Percentiles rank a stretch among this genome's conserved stretches.
Conservation (phyloP, 2,888 invertebrate genomes). For the Mythimna vitellina region DNA sequence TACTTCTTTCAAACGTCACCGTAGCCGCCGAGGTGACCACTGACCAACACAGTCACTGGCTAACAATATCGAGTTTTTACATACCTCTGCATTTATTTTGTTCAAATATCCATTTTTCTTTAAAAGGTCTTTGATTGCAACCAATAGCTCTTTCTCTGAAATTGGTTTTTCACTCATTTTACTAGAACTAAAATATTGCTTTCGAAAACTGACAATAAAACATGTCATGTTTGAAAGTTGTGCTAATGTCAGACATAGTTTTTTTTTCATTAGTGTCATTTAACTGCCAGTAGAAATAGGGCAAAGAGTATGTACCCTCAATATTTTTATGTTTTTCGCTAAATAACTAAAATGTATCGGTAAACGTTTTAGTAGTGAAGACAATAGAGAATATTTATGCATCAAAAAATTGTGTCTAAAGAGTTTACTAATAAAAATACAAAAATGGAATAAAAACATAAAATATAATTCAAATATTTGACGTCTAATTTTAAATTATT, state of each 20-base stretch:
- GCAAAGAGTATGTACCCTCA: neutral
- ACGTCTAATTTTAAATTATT: too few relatives aligned
- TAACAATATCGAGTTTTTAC: neutral
- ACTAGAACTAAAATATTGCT: neutral
- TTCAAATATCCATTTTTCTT: slow-evolving; percentile 83
- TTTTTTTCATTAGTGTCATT: neutral
- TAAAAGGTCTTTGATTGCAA: slow-evolving; percentile 83
- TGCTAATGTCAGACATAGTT: neutral
- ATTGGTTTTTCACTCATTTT: slow-evolving; percentile 79
- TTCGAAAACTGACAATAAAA: slow-evolving; percentile 5
- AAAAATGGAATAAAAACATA: too few relatives aligned
- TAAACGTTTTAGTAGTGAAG: too few relatives aligned
- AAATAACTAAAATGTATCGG: too few relatives aligned
- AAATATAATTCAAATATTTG: too few relatives aligned
- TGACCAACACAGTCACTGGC: neutral
- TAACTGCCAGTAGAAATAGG: neutral
- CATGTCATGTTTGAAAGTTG: slow-evolving; percentile 11
- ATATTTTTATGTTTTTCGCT: too few relatives aligned
- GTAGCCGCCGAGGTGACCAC: neutral
- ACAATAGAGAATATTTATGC: too few relatives aligned
- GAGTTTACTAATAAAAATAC: too few relatives aligned
- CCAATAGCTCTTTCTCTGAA: slow-evolving; percentile 82
- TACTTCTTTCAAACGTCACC: too few relatives aligned
- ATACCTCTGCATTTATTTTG: slow-evolving; percentile 86
- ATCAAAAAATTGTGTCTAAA: too few relatives aligned